phyloP scores from a whole-genome alignment of 2,888 invertebrate species.

The Octodonta nipae region DNA sequence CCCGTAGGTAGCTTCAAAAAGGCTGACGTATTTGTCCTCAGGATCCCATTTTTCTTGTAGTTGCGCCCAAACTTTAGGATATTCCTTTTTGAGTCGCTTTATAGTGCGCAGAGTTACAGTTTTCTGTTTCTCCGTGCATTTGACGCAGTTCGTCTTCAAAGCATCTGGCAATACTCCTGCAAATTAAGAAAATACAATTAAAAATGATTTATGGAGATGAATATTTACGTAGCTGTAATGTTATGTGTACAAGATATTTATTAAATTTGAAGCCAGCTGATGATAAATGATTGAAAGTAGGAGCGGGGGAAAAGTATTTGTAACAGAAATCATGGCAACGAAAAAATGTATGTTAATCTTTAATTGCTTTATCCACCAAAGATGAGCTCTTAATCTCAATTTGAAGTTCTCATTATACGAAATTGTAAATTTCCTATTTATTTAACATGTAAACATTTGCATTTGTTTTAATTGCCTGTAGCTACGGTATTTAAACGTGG shows the following conservation, averaged over 20 bases:
- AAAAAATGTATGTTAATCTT: no score
- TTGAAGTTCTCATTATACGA: neutral
- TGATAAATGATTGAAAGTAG: no score
- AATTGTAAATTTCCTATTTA: neutral
- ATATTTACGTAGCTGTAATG: no score
- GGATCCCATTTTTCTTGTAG: slow-evolving; percentile 55
- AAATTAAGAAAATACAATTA: slow-evolving; percentile 13
- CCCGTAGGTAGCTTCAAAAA: slow-evolving; percentile 32
- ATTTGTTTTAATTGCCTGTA: no score
- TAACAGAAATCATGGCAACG: no score
- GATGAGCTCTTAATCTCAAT: neutral
- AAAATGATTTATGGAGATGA: neutral
- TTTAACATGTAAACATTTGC: no score
- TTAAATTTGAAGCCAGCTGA: no score
- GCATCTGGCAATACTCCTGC: slow-evolving; percentile 60
- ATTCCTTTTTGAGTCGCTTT: slow-evolving; percentile 47
- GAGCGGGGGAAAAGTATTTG: no score
- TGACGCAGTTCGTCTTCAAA: slow-evolving; percentile 48
- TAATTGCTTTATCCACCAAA: neutral
- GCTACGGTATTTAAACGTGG: no score
- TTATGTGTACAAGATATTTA: no score
- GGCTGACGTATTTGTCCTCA: slow-evolving; percentile 45
- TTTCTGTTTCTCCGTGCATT: slow-evolving; percentile 56
- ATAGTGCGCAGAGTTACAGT: slow-evolving; percentile 51
- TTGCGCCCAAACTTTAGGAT: slow-evolving; percentile 53